Evolutionary conservation across 2,888 invertebrate species (phyloP).

Genomic region (Drosophila tripunctata): DNA sequence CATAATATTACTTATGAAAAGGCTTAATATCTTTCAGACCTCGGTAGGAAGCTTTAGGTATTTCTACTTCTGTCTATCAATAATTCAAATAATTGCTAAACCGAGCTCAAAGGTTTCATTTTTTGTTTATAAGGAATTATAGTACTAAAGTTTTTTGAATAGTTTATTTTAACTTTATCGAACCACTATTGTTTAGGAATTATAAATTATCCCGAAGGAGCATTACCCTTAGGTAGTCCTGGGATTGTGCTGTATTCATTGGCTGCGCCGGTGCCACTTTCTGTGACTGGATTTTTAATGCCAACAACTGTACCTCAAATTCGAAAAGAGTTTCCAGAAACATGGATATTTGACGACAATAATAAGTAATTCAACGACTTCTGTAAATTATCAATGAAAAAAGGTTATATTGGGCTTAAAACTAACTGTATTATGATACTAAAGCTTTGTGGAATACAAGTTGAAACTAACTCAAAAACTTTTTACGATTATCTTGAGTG

Average conservation of each 20-base stretch:
- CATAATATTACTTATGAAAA: too few species aligned
- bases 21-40: too few species aligned
- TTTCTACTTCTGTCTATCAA: too few species aligned
- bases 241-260: constrained; percentile 4
- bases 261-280: background rate
- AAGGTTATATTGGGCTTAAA: background rate
- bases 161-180: background rate
- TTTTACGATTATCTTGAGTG: background rate
- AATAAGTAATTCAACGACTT: constrained; percentile 31
- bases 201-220: background rate
- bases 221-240: constrained; percentile 5
- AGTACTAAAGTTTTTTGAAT: too few species aligned
- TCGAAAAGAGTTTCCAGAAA: constrained; percentile 88
- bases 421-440: constrained; percentile 15
- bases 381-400: background rate
- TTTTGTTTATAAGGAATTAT: too few species aligned
- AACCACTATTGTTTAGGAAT: background rate
- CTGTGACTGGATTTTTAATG: background rate
- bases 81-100: too few species aligned
- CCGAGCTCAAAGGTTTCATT: too few species aligned
- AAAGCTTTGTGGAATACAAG: constrained; percentile 14
- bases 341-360: constrained; percentile 86
- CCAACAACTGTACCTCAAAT: constrained; percentile 19
- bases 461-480: constrained; percentile 13
- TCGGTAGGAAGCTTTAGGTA: too few species aligned